A percentile compares a stretch with the other conserved stretches of the same genome.
Evolutionary conservation across 2,797 vertebrate species (phyloP).

Genomic region (Clamator glandarius): DNA sequence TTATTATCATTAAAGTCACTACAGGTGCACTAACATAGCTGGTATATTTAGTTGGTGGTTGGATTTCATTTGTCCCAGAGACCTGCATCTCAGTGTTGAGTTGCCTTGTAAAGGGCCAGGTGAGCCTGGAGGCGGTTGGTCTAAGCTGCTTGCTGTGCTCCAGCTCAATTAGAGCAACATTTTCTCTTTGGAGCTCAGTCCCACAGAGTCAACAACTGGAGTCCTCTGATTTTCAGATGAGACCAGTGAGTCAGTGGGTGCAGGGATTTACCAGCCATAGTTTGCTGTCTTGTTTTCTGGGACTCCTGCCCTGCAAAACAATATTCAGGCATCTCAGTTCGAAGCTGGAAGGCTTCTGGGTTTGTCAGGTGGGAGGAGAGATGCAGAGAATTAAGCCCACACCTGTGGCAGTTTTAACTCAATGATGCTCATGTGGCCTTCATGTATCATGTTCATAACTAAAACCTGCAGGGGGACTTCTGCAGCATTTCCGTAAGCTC

Average conservation of each 20-base stretch:
- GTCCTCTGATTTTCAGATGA: not conserved
- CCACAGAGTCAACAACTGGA: not conserved
- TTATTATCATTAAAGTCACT: not conserved
- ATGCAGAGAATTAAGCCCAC: not conserved
- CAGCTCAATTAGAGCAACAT: not conserved
- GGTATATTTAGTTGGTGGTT: not conserved
- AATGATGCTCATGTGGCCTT: no score
- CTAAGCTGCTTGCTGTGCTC: not conserved
- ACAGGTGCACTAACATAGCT: not conserved
- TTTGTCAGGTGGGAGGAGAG: not conserved
- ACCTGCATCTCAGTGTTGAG: not conserved
- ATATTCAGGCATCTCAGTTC: fast-evolving
- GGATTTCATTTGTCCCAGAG: not conserved
- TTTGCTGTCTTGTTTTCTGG: not conserved
- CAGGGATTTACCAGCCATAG: not conserved
- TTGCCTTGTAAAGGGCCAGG: not conserved
- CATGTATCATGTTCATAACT: not conserved
- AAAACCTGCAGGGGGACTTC: not conserved
- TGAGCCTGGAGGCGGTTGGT: not conserved
- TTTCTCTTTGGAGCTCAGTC: not conserved
- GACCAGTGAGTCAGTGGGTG: not conserved
- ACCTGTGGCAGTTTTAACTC: not conserved
- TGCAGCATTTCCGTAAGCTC: not conserved
- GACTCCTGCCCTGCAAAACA: not conserved
- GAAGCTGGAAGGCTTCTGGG: not conserved